Evolutionary conservation across 1,140 invertebrate species (phyloP).

Genomic region (Halyomorpha halys): DNA sequence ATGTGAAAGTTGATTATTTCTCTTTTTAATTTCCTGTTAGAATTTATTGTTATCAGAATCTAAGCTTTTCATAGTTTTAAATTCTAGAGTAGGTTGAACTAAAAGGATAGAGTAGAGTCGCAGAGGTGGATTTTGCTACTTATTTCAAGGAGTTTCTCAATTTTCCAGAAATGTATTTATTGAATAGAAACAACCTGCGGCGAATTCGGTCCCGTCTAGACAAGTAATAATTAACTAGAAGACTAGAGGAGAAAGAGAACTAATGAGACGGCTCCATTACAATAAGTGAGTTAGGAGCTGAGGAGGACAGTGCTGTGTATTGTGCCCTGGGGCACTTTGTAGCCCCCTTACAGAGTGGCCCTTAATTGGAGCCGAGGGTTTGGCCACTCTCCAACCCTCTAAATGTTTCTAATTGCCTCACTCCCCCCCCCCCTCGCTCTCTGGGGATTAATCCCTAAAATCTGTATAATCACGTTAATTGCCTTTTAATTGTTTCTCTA

Average conservation of each 20-base stretch:
- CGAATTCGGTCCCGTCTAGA: too few relatives aligned
- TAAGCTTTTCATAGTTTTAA: too few relatives aligned
- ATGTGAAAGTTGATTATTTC: too few relatives aligned
- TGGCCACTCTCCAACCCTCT: conserved; percentile 4
- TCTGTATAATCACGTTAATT: conserved; percentile 23
- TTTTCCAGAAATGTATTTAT: too few relatives aligned
- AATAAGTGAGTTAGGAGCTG: not conserved
- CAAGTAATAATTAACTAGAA: not conserved
- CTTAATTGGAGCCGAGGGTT: conserved; percentile 4
- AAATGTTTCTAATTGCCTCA: conserved; percentile 21
- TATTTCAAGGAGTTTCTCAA: too few relatives aligned
- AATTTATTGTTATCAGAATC: too few relatives aligned
- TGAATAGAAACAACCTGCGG: too few relatives aligned
- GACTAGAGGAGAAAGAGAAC: not conserved
- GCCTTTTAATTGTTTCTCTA: conserved; percentile 21
- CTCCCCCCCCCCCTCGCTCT: conserved; percentile 8
- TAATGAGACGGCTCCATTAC: not conserved
- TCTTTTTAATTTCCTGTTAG: too few relatives aligned
- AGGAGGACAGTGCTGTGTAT: not conserved
- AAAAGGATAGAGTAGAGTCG: too few relatives aligned
- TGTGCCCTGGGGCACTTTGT: not conserved
- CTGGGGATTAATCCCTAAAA: conserved; percentile 15
- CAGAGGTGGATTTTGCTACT: too few relatives aligned
- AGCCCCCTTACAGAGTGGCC: conserved; percentile 13
- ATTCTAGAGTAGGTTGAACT: too few relatives aligned